These are phyloP conservation scores for Dynastes grantii DNA, from an alignment of 2,888 invertebrate genomes.

Conservation along the genomic window DNA sequence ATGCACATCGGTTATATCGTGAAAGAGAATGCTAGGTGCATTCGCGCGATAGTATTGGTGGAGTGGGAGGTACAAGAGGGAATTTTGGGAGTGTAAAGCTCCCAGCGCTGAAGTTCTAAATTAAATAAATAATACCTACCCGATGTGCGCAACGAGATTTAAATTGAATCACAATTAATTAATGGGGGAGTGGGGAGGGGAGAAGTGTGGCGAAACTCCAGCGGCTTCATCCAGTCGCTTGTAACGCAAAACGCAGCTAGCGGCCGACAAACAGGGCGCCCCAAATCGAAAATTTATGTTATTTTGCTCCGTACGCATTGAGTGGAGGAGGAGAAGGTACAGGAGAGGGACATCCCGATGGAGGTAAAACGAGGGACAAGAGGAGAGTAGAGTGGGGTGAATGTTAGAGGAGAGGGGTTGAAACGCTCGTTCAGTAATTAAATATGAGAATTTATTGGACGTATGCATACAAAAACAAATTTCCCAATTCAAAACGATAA, in stretches of 20 bases:
- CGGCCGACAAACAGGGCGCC: background rate
- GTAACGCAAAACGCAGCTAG: slow-evolving; percentile 1
- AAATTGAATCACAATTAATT: slow-evolving; percentile 52
- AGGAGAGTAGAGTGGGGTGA: background rate
- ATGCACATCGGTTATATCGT: background rate
- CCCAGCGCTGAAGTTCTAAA: slow-evolving; percentile 36
- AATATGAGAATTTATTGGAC: slow-evolving; percentile 32
- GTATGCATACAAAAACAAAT: slow-evolving; percentile 21
- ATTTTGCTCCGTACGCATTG: slow-evolving; percentile 15
- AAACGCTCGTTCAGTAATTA: slow-evolving; percentile 25
- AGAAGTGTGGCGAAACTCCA: too few species aligned
- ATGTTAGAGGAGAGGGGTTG: background rate
- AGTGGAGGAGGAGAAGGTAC: background rate
- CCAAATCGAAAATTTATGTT: slow-evolving; percentile 42
- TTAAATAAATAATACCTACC: slow-evolving; percentile 49
- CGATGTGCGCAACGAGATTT: slow-evolving; percentile 25
- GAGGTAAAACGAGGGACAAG: too few species aligned
- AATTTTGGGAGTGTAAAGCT: background rate
- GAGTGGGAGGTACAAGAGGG: background rate
- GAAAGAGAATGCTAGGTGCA: background rate
- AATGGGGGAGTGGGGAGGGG: slow-evolving; percentile 26
- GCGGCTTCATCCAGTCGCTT: too few species aligned
- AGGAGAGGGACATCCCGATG: too few species aligned
- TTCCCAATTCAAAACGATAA: background rate
- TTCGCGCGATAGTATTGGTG: background rate